Evolutionary conservation across 92 coral and sea anemone species (phyloP), one percentile per base, ranked within the genome.

Genomic region (Actinostola sp.): DNA sequence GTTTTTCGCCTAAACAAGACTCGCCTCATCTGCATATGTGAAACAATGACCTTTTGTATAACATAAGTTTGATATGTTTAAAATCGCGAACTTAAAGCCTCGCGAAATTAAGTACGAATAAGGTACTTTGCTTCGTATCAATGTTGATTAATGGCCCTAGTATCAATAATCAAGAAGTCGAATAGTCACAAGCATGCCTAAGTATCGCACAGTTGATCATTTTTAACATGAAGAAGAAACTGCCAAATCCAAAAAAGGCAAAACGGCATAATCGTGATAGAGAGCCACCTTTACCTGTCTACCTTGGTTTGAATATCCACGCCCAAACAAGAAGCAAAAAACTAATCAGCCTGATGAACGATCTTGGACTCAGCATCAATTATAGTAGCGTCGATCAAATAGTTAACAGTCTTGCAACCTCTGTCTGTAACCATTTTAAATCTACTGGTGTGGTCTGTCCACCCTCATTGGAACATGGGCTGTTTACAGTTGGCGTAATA

Each of bases 301-400:
- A 73, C 79, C 35, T 72, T 41, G 75, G 86, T 9, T 19, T 72
- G 44, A 72, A 28, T 33, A 29, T 73, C 16, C 85, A 80, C 57
- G 67, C 85, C 13, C 79, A 71, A 71, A 72, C 86, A 62, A 39
- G 74, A 72, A 80, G 86, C 72, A 63, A 64, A 30, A 80, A 63
- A 16, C 56, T 65, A 20, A 61, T 73, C 33, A 56, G 64, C 45
- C 80, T 64, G 51, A 21, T 81, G 24, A 16, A 56, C 54, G 31
- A 72, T 15, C 63, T 81, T 15, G 74, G 67, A 29, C 19, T 71
- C 0, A 62, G 78, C 28, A 21, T 79, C 9, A 29, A 30, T n/a
- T 71, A 70, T 46, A 33, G 36, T 14, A 60, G 79, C 31, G 70
- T 73, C 24, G 60, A 60, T 31, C 28, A 73, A 20, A 21, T 73